These are phyloP conservation scores for Macropis europaea DNA, from an alignment of 2,888 invertebrate species.

Conservation along the genomic window DNA sequence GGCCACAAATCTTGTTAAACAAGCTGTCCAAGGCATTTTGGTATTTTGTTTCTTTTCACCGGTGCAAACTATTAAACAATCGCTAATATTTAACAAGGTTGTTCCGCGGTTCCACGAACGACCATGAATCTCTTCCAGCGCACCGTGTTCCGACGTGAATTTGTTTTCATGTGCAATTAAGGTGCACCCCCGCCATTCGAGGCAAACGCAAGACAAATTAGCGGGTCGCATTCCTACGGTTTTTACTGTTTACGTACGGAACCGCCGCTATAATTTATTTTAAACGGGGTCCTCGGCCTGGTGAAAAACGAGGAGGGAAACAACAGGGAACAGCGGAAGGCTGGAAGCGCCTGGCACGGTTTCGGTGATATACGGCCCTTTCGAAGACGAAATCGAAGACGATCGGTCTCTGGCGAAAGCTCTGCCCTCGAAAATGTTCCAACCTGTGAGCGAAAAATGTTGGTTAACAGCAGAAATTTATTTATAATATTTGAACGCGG, in stretches of 20 bases:
- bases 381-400: constrained; percentile 13
- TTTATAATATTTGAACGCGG: too few species aligned
- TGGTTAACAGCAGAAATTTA: too few species aligned
- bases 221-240: background rate
- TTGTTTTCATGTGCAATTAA: constrained; percentile 5
- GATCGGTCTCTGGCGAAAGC: constrained; percentile 18
- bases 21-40: too few species aligned
- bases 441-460: background rate
- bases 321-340: background rate
- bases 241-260: background rate
- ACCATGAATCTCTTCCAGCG: background rate
- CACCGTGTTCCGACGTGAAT: background rate
- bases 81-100: too few species aligned
- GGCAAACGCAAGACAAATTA: constrained; percentile 9
- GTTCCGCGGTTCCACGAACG: background rate
- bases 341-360: background rate
- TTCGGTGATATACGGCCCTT: constrained; percentile 11
- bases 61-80: too few species aligned
- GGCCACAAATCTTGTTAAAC: too few species aligned
- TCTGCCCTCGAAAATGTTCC: background rate
- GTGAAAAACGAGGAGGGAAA: constrained; percentile 15
- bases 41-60: too few species aligned
- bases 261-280: constrained; percentile 12
- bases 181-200: background rate
- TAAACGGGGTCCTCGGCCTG: background rate